Evolutionary conservation across 2,888 invertebrate genomes (phyloP).

Genomic region (Agrotis clavis): DNA sequence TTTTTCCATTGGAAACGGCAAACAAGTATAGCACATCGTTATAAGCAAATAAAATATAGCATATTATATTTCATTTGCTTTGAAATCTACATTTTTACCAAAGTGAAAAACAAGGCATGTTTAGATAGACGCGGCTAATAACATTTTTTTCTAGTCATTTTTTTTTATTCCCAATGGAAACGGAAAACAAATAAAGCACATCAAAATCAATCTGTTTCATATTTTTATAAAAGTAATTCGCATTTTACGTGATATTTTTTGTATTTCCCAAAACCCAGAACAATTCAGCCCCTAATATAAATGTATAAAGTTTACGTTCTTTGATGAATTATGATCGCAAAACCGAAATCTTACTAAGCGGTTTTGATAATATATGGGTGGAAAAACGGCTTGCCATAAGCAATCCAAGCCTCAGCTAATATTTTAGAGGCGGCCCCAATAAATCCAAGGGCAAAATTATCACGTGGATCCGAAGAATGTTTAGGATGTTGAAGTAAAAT

Average conservation of each 20-base stretch:
- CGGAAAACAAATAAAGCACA: neutral
- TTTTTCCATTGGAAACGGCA: neutral
- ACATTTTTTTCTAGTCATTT: neutral
- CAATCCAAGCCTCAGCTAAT: conserved; percentile 46
- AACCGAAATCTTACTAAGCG: conserved; percentile 52
- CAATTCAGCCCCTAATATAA: conserved; percentile 40
- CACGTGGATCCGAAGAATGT: conserved; percentile 55
- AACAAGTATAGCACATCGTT: neutral
- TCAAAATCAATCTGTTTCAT: conserved; percentile 4
- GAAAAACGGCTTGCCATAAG: conserved; percentile 42
- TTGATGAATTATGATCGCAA: conserved; percentile 50
- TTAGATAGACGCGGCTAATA: conserved; percentile 24
- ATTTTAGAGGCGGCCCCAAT: conserved; percentile 64
- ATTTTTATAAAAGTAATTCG: conserved; percentile 23
- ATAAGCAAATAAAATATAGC: no score
- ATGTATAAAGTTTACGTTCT: conserved; percentile 43
- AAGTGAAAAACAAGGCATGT: neutral
- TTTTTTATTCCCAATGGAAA: neutral
- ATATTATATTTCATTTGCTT: neutral
- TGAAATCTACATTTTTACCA: neutral
- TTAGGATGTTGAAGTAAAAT: conserved; percentile 65
- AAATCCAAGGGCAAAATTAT: conserved; percentile 66
- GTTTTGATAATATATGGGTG: conserved; percentile 44
- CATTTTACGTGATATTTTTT: conserved; percentile 2
- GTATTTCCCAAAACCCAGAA: conserved; percentile 23